These are phyloP conservation scores for Pelobates fuscus DNA, from an alignment of 2,113 vertebrate genomes.

Conservation along the genomic window DNA sequence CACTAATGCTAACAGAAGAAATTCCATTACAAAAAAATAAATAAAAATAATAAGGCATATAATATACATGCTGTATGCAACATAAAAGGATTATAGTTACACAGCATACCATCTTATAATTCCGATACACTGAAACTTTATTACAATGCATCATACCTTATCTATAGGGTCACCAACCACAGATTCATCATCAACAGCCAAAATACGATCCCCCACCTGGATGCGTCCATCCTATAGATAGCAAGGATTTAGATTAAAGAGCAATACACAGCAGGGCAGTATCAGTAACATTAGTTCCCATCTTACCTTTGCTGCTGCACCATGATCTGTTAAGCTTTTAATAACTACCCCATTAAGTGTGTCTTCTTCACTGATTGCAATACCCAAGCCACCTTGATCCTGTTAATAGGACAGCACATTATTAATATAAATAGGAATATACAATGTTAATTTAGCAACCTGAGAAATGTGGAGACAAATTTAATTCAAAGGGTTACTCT, in stretches of 20 bases:
- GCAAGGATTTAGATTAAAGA: neutral
- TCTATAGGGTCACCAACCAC: slow-evolving; percentile 79
- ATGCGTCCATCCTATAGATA: slow-evolving; percentile 78
- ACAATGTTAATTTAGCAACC: too few species aligned
- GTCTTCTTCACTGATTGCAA: slow-evolving; percentile 81
- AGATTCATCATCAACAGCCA: slow-evolving; percentile 82
- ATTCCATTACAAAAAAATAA: too few species aligned
- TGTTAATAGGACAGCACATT: slow-evolving; percentile 48
- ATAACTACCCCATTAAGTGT: slow-evolving; percentile 72
- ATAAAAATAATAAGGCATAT: too few species aligned
- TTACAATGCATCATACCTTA: slow-evolving; percentile 74
- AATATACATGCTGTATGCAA: too few species aligned
- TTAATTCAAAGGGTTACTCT: too few species aligned
- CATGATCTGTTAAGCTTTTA: slow-evolving; percentile 78
- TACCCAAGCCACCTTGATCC: slow-evolving; percentile 82
- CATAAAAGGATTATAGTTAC: too few species aligned
- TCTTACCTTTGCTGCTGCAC: slow-evolving; percentile 72
- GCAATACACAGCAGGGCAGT: neutral
- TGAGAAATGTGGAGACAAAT: too few species aligned
- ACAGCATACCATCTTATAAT: too few species aligned
- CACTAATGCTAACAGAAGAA: too few species aligned
- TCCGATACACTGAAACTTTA: too few species aligned
- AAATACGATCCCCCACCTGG: slow-evolving; percentile 78
- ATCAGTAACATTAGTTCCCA: neutral
- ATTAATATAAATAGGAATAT: neutral